Conservation (phyloP, 2,797 vertebrate genomes). For the Xiphophorus birchmanni region DNA sequence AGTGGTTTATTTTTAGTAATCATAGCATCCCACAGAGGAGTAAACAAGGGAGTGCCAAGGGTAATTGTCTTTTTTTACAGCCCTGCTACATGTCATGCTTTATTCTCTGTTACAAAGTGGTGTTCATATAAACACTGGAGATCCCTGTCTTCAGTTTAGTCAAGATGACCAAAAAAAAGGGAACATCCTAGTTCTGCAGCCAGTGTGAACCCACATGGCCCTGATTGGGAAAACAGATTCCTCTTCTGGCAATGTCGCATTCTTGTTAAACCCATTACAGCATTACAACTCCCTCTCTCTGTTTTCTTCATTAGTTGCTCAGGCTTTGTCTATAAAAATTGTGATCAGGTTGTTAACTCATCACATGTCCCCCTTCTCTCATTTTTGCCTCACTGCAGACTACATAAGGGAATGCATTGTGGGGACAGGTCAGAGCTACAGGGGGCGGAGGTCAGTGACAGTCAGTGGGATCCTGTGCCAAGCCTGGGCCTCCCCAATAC, state of each 20-base stretch:
- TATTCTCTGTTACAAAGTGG: conserved; percentile 67
- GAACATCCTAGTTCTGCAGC: conserved; percentile 34
- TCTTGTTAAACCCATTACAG: conserved; percentile 44
- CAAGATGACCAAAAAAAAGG: conserved; percentile 26
- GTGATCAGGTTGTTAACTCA: conserved; percentile 42
- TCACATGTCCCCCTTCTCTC: conserved; percentile 27
- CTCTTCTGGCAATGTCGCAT: conserved; percentile 57
- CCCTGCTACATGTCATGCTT: conserved; percentile 66
- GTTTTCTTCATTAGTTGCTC: conserved; percentile 64
- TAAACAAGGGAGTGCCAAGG: conserved; percentile 44
- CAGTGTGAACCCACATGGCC: conserved; percentile 39
- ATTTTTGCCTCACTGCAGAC: conserved; percentile 68
- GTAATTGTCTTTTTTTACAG: conserved; percentile 61
- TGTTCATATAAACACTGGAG: conserved; percentile 64
- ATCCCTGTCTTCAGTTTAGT: conserved; percentile 34
- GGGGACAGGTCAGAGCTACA: conserved; percentile 92
- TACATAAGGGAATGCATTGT: conserved; percentile 94
- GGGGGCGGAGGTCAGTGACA: conserved; percentile 89
- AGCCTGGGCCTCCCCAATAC: conserved; percentile 92
- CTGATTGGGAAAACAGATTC: conserved; percentile 70
- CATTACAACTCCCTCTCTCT: conserved; percentile 52
- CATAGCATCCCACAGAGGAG: conserved; percentile 22
- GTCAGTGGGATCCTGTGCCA: conserved; percentile 92
- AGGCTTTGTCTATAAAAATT: conserved; percentile 36
- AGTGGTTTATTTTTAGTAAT: conserved; percentile 9